Conservation (phyloP, 1,140 invertebrate species). For the Trissolcus basalis region DNA sequence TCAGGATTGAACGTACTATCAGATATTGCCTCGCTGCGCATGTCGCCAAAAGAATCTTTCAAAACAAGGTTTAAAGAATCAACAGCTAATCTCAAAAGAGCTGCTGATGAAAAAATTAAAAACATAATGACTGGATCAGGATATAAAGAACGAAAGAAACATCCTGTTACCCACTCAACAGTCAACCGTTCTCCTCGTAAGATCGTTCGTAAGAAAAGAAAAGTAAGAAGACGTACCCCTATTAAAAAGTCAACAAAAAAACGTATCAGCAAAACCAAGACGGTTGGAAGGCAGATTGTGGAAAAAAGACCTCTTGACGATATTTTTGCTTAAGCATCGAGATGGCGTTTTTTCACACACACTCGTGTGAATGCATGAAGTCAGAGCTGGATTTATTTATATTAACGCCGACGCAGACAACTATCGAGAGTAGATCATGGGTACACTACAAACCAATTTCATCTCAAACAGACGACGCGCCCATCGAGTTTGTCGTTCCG, state of each 20-base stretch:
- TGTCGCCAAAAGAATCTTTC: conserved; percentile 21
- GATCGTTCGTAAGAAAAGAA: conserved; percentile 2
- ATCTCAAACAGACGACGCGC: conserved; percentile 64
- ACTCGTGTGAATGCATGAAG: conserved; percentile 56
- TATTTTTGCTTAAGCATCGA: too few species aligned
- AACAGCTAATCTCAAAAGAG: conserved; percentile 34
- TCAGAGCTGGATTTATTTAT: conserved; percentile 73
- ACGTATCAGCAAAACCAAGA: too few species aligned
- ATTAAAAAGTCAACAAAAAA: conserved; percentile 5
- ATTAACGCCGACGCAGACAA: conserved; percentile 70
- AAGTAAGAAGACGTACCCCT: neutral
- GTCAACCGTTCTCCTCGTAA: neutral
- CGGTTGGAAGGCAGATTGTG: too few species aligned
- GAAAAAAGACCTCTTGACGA: too few species aligned
- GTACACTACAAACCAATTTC: conserved; percentile 71
- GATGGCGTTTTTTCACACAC: too few species aligned
- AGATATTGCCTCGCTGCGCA: conserved; percentile 15
- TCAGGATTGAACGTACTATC: conserved; percentile 1
- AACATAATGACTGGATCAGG: conserved; percentile 29
- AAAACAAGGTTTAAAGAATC: conserved; percentile 28
- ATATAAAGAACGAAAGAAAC: conserved; percentile 24
- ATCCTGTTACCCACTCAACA: too few species aligned
- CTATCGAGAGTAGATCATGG: conserved; percentile 64
- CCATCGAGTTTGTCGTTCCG: conserved; percentile 70
- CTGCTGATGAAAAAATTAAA: conserved; percentile 38